These are phyloP conservation scores for Siniperca obscura DNA, from an alignment of 2,797 vertebrate genomes.

Conservation along the genomic window DNA sequence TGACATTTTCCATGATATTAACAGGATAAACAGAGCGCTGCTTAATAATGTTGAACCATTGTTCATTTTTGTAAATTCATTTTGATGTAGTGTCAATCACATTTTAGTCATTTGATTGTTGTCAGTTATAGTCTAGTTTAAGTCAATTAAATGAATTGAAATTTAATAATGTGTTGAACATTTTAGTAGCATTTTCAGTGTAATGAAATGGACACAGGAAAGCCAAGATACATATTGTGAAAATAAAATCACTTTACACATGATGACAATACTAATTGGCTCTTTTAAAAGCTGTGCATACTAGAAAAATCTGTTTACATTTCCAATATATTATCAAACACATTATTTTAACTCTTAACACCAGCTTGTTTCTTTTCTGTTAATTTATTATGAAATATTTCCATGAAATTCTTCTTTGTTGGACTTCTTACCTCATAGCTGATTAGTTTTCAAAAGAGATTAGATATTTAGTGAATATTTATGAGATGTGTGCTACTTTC, in stretches of 20 bases:
- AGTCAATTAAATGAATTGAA: neutral
- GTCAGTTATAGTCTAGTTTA: neutral
- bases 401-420: slow-evolving; percentile 27
- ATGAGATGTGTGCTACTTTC: slow-evolving; percentile 47
- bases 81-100: neutral
- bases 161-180: neutral
- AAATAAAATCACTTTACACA: neutral
- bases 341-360: neutral
- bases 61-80: neutral
- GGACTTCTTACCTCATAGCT: slow-evolving; percentile 35
- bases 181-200: neutral
- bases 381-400: slow-evolving; percentile 7
- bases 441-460: slow-evolving; percentile 54
- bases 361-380: neutral
- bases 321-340: neutral
- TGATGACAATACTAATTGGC: neutral
- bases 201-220: neutral
- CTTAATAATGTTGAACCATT: neutral
- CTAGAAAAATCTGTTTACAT: slow-evolving; percentile 1
- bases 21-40: neutral
- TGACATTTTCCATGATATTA: slow-evolving; percentile 40
- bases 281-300: neutral
- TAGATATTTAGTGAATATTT: slow-evolving; percentile 58
- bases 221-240: neutral
- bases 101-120: neutral